Percentiles rank a stretch among this genome's conserved stretches.
Conservation (phyloP, 2,888 invertebrate genomes). For the Drosophila multiciliata region DNA sequence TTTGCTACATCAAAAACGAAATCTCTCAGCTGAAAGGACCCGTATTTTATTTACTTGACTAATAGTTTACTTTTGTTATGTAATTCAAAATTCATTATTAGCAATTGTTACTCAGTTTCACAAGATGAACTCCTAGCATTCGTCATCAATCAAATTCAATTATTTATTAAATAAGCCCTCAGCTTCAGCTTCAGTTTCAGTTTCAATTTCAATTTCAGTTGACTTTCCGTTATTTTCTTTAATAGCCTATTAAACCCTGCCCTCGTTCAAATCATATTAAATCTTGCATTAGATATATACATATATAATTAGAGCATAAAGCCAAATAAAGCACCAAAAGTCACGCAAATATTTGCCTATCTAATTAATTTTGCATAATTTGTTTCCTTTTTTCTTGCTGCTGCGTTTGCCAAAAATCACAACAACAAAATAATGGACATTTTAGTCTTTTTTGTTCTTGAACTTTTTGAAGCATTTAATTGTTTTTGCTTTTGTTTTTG, state of each 20-base stretch:
- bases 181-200: not conserved
- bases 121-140: slow-evolving; percentile 3
- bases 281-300: slow-evolving; percentile 52
- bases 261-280: not conserved
- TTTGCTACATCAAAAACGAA: not conserved
- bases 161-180: slow-evolving; percentile 14
- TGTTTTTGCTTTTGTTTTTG: slow-evolving; percentile 24
- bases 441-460: slow-evolving; percentile 35
- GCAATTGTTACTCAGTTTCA: slow-evolving; percentile 16
- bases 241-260: not conserved
- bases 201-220: not conserved
- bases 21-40: not conserved
- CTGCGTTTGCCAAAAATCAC: slow-evolving; percentile 19
- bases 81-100: not conserved
- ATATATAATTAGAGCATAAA: slow-evolving; percentile 65
- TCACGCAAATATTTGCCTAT: slow-evolving; percentile 76
- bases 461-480: slow-evolving; percentile 31
- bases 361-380: slow-evolving; percentile 69
- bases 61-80: not conserved
- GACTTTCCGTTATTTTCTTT: not conserved
- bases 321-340: slow-evolving; percentile 58
- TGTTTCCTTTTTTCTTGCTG: not conserved
- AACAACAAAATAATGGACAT: not conserved
- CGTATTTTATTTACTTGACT: not conserved
- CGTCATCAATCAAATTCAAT: slow-evolving; percentile 24